These are phyloP conservation scores for Papilio polyxenes DNA, from an alignment of 1,140 invertebrate species.

Conservation along the genomic window DNA sequence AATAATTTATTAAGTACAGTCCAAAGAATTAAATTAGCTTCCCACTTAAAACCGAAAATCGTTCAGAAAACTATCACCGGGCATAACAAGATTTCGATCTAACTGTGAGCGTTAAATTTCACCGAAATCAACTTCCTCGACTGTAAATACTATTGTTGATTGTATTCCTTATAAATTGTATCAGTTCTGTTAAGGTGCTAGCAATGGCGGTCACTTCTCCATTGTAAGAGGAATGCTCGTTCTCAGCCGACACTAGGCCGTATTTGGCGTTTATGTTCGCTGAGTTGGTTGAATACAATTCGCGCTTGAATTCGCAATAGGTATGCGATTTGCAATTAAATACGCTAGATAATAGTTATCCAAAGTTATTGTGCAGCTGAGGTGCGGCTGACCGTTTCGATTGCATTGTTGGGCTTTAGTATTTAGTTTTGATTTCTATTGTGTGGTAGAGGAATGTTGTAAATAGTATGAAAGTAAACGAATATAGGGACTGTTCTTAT, in stretches of 20 bases:
- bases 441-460: neutral
- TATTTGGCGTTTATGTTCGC: slow-evolving; percentile 13
- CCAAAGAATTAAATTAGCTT: neutral
- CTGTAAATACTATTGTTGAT: no score
- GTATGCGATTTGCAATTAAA: slow-evolving; percentile 22
- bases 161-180: neutral
- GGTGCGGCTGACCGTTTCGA: neutral
- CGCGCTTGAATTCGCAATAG: neutral
- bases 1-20: neutral
- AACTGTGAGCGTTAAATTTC: neutral
- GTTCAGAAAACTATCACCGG: no score
- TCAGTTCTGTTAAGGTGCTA: neutral
- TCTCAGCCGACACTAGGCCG: neutral
- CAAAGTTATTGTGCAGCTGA: slow-evolving; percentile 17
- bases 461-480: neutral
- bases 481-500: neutral
- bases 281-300: slow-evolving; percentile 7
- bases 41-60: neutral
- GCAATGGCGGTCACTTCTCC: neutral
- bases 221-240: neutral
- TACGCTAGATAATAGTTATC: slow-evolving; percentile 8
- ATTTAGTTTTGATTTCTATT: neutral
- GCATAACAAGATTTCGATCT: no score
- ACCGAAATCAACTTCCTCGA: no score
- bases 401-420: neutral